These are phyloP conservation scores for Eonycteris spelaea DNA, from an alignment of 2,113 vertebrate genomes.

Conservation along the genomic window DNA sequence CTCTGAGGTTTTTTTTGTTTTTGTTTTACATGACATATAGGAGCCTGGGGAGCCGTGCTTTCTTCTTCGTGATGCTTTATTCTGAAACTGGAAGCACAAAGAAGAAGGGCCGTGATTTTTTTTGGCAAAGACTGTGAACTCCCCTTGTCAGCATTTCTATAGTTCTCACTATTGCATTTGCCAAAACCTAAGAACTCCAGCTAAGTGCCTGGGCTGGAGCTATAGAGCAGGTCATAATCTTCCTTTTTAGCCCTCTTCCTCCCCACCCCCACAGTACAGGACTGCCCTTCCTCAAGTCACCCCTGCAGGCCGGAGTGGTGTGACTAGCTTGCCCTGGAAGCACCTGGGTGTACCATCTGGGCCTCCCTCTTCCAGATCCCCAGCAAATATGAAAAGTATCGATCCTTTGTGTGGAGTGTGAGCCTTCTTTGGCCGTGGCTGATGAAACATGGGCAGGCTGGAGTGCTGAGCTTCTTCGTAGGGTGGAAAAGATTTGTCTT, in stretches of 20 bases:
- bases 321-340: not conserved
- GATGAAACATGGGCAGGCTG: not conserved
- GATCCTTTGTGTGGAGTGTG: not conserved
- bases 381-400: not conserved
- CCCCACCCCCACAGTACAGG: not conserved
- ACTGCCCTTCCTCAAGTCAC: not conserved
- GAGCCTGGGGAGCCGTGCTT: not conserved
- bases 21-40: not conserved
- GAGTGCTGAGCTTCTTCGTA: not conserved
- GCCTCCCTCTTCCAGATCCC: not conserved
- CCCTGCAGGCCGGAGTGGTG: not conserved
- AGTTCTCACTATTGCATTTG: not conserved
- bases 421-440: not conserved
- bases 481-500: not conserved
- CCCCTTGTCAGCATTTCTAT: not conserved
- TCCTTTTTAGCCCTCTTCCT: not conserved
- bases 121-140: not conserved
- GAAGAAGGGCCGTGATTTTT: not conserved
- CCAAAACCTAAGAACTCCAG: not conserved
- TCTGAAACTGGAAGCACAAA: slow-evolving; percentile 20
- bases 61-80: not conserved
- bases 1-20: not conserved
- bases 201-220: not conserved
- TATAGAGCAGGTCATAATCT: not conserved
- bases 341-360: not conserved